These are phyloP conservation scores for Blera fallax DNA, from an alignment of 2,888 invertebrate genomes.

Conservation along the genomic window DNA sequence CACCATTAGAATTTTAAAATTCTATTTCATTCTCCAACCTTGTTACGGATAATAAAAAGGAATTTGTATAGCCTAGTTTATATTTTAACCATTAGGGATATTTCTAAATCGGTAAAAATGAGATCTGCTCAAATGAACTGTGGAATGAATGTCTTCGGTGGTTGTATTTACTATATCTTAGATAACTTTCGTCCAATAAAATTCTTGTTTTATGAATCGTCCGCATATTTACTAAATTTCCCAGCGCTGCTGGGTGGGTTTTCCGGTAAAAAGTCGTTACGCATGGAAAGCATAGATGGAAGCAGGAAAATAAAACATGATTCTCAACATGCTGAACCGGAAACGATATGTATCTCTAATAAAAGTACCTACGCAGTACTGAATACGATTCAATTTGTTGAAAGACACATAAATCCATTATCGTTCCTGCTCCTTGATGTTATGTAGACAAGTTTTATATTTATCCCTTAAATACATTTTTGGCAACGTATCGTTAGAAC, in stretches of 20 bases:
- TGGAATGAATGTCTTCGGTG: neutral
- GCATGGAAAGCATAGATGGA: too few relatives aligned
- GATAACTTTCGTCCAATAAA: too few relatives aligned
- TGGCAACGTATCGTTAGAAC: neutral
- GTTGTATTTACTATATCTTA: neutral
- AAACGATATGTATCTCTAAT: neutral
- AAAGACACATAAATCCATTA: neutral
- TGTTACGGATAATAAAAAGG: neutral
- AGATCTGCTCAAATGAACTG: conserved; percentile 2
- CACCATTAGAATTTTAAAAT: neutral
- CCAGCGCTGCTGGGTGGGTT: neutral
- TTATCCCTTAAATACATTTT: neutral
- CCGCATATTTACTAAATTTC: neutral
- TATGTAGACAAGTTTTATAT: neutral
- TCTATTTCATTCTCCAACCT: neutral
- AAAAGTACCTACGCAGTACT: neutral
- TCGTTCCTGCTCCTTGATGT: neutral
- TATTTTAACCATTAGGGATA: neutral
- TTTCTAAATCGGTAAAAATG: neutral
- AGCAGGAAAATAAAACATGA: neutral
- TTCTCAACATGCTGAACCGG: neutral
- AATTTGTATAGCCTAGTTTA: neutral
- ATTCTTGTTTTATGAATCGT: neutral
- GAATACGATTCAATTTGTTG: neutral
- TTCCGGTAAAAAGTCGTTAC: neutral